Conservation (phyloP, 2,888 invertebrate genomes). For the Noctua janthe region DNA sequence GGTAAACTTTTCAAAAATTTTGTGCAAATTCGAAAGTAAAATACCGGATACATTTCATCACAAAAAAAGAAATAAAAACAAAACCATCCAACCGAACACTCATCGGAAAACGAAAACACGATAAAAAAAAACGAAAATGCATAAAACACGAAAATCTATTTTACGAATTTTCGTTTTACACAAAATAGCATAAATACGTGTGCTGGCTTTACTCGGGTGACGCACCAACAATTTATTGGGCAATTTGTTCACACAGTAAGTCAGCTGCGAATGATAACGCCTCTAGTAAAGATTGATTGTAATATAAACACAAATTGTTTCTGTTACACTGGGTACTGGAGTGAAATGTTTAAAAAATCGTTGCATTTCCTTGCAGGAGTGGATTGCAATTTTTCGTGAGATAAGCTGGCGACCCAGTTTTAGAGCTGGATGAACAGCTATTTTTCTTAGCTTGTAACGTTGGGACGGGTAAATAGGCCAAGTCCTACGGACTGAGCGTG, state of each 20-base stretch:
- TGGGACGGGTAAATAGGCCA: slow-evolving; percentile 44
- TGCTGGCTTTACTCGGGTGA: slow-evolving; percentile 67
- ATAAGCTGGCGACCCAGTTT: slow-evolving; percentile 61
- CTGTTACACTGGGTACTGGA: slow-evolving; percentile 33
- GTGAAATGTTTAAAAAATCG: slow-evolving; percentile 60
- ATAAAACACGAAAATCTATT: slow-evolving; percentile 57
- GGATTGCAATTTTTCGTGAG: slow-evolving; percentile 60
- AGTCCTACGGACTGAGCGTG: slow-evolving; percentile 41
- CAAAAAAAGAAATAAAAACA: neutral
- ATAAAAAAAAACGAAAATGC: slow-evolving; percentile 14
- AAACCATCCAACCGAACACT: slow-evolving; percentile 16
- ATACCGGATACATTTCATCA: slow-evolving; percentile 12
- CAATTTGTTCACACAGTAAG: slow-evolving; percentile 77
- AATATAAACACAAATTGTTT: slow-evolving; percentile 69
- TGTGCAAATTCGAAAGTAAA: neutral
- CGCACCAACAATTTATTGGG: slow-evolving; percentile 74
- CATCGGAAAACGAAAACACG: slow-evolving; percentile 21
- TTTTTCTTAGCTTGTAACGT: slow-evolving; percentile 58
- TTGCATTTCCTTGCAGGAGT: slow-evolving; percentile 58
- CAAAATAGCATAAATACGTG: slow-evolving; percentile 58
- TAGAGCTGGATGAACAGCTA: slow-evolving; percentile 42
- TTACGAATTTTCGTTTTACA: slow-evolving; percentile 51
- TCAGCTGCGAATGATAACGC: slow-evolving; percentile 79
- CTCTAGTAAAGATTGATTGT: slow-evolving; percentile 71
- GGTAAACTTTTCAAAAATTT: no score